Percentiles rank a stretch among this genome's conserved stretches.
Evolutionary conservation across 2,797 vertebrate species (phyloP).

Genomic region (Rhinichthys osculus): DNA sequence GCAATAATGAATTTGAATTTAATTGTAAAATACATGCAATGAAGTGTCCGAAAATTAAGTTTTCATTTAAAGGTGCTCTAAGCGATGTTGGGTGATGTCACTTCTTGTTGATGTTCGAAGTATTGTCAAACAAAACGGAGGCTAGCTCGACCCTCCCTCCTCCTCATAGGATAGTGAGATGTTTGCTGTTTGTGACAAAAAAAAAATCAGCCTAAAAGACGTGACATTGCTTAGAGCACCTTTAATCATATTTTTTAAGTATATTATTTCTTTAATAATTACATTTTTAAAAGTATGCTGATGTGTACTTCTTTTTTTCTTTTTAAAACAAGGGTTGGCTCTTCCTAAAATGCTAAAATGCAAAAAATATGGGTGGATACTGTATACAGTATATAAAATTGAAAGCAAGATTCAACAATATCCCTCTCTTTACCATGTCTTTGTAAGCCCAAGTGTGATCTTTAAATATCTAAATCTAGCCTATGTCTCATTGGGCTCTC

Average conservation of each 20-base stretch:
- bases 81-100: too few relatives aligned
- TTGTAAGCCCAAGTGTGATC: conserved; percentile 6
- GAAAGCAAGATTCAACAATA: not conserved
- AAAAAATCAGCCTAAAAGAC: too few relatives aligned
- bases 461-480: conserved; percentile 55
- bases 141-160: too few relatives aligned
- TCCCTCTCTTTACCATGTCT: conserved; percentile 7
- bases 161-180: too few relatives aligned
- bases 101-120: too few relatives aligned
- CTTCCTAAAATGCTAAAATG: not conserved
- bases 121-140: too few relatives aligned
- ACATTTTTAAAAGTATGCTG: not conserved
- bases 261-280: not conserved
- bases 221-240: too few relatives aligned
- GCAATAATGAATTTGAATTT: not conserved
- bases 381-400: not conserved
- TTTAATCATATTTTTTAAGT: not conserved
- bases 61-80: not conserved
- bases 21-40: not conserved
- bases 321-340: not conserved
- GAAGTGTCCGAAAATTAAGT: not conserved
- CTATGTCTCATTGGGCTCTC: conserved; percentile 61
- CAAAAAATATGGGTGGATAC: not conserved
- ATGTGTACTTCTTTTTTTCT: not conserved
- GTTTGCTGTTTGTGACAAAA: too few relatives aligned